Percentiles rank a stretch among this genome's conserved stretches.
Evolutionary conservation across 2,888 invertebrate species (phyloP).

Genomic region (Eurois occulta): DNA sequence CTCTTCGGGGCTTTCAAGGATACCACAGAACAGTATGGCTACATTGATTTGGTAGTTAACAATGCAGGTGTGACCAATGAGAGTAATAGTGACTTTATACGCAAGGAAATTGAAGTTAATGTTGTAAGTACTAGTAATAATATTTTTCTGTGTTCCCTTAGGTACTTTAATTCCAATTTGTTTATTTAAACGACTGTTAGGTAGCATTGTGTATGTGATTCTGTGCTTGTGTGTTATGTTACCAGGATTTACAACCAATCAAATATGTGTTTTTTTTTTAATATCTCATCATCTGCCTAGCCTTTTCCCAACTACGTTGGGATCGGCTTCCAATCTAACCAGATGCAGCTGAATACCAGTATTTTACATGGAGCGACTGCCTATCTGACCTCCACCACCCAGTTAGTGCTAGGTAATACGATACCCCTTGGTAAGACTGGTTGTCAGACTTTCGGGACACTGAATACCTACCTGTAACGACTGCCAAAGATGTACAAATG

Average conservation of each 20-base stretch:
- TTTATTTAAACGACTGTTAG: neutral
- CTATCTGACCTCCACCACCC: no score
- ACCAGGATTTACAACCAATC: neutral
- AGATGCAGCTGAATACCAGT: no score
- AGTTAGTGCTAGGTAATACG: no score
- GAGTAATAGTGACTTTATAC: constrained; percentile 55
- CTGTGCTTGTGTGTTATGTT: neutral
- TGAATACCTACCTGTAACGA: no score
- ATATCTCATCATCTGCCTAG: no score
- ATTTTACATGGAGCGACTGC: no score
- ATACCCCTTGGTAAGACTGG: no score
- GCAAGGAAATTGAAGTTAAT: constrained; percentile 72
- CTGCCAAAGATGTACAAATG: no score
- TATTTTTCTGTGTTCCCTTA: neutral
- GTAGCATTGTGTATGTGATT: neutral
- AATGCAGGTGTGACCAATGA: constrained; percentile 75
- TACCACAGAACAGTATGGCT: constrained; percentile 62
- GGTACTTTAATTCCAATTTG: no score
- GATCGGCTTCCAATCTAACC: no score
- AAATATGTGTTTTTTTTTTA: neutral
- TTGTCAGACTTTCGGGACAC: no score
- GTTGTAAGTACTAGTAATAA: constrained; percentile 64
- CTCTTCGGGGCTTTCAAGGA: constrained; percentile 66
- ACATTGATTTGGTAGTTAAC: constrained; percentile 74
- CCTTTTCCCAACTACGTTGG: no score